These are phyloP conservation scores for Eidolon dupreanum DNA, from an alignment of 2,797 vertebrate genomes.

Conservation along the genomic window DNA sequence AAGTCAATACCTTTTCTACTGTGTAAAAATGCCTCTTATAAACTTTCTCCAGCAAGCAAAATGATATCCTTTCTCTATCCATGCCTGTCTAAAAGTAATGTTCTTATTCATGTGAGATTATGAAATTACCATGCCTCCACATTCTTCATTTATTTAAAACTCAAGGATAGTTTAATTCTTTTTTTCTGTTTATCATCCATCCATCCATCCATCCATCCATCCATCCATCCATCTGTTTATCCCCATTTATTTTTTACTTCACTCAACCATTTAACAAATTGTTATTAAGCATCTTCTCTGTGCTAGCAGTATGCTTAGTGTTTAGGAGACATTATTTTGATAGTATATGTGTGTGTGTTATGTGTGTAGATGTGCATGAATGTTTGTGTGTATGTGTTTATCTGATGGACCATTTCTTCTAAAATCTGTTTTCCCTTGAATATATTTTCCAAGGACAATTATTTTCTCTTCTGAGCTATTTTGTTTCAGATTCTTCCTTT, in stretches of 20 bases:
- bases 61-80: neutral
- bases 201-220: neutral
- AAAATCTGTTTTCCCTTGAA: neutral
- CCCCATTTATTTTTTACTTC: neutral
- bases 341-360: neutral
- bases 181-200: neutral
- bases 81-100: neutral
- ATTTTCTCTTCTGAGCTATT: neutral
- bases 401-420: neutral
- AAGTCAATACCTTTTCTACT: neutral
- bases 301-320: neutral
- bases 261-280: neutral
- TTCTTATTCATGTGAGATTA: neutral
- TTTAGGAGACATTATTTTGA: neutral
- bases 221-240: too few species aligned
- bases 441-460: neutral
- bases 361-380: neutral
- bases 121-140: neutral
- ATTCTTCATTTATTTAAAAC: neutral
- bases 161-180: neutral
- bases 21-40: neutral
- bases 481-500: neutral
- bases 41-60: neutral
- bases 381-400: neutral
- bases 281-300: neutral